Evolutionary conservation across 2,888 invertebrate genomes (phyloP).

Genomic region (Deilephila porcellus): DNA sequence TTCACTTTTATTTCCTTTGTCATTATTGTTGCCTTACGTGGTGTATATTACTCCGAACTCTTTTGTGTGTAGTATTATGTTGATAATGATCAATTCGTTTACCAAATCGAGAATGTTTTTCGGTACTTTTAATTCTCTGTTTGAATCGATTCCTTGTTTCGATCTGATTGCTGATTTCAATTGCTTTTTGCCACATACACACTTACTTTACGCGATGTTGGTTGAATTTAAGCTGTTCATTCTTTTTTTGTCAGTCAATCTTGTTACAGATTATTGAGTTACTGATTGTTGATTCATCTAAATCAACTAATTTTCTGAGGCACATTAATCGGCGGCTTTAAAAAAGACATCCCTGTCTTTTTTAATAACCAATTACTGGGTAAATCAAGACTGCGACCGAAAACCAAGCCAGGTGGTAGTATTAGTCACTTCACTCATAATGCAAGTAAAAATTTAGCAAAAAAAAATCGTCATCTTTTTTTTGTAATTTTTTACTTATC

Average conservation of each 20-base stretch:
- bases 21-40: constrained; percentile 12
- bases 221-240: background rate
- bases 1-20: constrained; percentile 13
- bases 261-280: background rate
- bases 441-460: too few species aligned
- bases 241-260: background rate
- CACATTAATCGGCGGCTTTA: too few species aligned
- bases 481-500: too few species aligned
- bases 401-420: too few species aligned
- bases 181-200: background rate
- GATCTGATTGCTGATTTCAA: background rate
- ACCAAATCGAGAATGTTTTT: constrained; percentile 23
- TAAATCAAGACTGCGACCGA: too few species aligned
- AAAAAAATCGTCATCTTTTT: too few species aligned
- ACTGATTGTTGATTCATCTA: background rate
- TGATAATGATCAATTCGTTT: constrained; percentile 21
- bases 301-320: too few species aligned
- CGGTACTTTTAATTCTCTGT: constrained; percentile 38
- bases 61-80: constrained; percentile 17
- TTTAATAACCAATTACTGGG: too few species aligned
- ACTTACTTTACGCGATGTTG: background rate
- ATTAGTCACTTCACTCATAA: too few species aligned
- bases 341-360: too few species aligned
- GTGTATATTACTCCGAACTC: background rate
- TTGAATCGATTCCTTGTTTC: background rate